Conservation (phyloP, 2,797 vertebrate species). For the Silurus lanzhouensis region DNA sequence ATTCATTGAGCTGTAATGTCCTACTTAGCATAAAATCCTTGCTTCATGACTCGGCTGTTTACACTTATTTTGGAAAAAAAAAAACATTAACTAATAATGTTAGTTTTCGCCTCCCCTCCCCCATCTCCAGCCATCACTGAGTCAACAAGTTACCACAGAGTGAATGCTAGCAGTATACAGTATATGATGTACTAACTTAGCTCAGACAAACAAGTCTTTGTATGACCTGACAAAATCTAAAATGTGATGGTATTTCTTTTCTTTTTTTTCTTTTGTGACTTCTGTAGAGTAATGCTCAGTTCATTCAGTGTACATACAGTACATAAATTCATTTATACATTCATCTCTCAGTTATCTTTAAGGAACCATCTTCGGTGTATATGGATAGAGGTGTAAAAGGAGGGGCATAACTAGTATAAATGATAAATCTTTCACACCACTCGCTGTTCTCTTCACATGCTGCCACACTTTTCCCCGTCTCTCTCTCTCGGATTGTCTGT, state of each 20-base stretch:
- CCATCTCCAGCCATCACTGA: not conserved
- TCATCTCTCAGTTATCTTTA: not conserved
- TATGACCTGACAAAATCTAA: not conserved
- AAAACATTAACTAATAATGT: not conserved
- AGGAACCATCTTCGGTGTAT: not conserved
- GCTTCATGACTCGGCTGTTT: not conserved
- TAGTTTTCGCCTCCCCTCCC: not conserved
- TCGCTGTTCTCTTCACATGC: not conserved
- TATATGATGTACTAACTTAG: not conserved
- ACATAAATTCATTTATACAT: not conserved
- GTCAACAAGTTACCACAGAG: not conserved
- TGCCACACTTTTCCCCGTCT: not conserved
- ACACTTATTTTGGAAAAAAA: not conserved
- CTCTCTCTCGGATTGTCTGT: not conserved
- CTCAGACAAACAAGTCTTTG: not conserved
- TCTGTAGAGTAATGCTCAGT: not conserved
- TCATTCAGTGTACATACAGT: not conserved
- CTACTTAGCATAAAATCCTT: not conserved
- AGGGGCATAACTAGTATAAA: not conserved
- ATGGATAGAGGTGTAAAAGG: not conserved
- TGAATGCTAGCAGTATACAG: not conserved
- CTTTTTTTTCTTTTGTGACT: not conserved
- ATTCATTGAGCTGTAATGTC: not conserved
- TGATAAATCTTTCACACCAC: conserved; percentile 13
- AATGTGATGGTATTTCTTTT: not conserved